Evolutionary conservation across 2,888 invertebrate genomes (phyloP).

Genomic region (Drosophila anomelani): DNA sequence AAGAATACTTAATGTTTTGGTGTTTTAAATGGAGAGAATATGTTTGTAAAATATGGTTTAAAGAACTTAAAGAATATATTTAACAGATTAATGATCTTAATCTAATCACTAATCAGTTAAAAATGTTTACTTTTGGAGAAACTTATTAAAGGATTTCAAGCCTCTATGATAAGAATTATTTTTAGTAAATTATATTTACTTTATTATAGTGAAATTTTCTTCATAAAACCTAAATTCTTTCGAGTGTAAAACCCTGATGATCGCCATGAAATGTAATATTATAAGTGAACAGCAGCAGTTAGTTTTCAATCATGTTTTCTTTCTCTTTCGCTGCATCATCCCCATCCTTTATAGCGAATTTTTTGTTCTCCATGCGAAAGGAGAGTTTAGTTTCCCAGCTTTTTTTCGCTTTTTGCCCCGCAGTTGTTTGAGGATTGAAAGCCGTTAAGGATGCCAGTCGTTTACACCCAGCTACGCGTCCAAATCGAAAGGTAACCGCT

Average conservation of each 20-base stretch:
- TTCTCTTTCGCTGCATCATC: slow-evolving; percentile 8
- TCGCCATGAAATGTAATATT: slow-evolving; percentile 65
- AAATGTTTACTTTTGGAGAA: too few relatives aligned
- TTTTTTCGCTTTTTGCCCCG: slow-evolving; percentile 55
- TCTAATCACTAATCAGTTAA: too few relatives aligned
- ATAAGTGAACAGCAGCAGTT: slow-evolving; percentile 75
- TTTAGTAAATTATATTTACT: too few relatives aligned
- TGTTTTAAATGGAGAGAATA: too few relatives aligned
- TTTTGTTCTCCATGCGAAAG: slow-evolving; percentile 14
- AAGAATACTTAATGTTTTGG: too few relatives aligned
- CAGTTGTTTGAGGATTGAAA: slow-evolving; percentile 69
- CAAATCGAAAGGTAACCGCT: slow-evolving; percentile 51
- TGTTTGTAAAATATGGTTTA: too few relatives aligned
- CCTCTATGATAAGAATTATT: too few relatives aligned
- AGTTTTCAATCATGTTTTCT: slow-evolving; percentile 69
- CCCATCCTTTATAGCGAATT: slow-evolving; percentile 4
- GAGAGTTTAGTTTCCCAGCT: slow-evolving; percentile 20
- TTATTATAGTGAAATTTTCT: too few relatives aligned
- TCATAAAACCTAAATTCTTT: too few relatives aligned
- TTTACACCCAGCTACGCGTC: slow-evolving; percentile 46
- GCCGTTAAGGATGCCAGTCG: slow-evolving; percentile 70
- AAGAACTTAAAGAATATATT: too few relatives aligned
- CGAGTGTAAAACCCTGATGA: slow-evolving; percentile 17
- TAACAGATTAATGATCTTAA: too few relatives aligned
- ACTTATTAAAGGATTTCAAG: too few relatives aligned